Evolutionary conservation across 2,888 invertebrate species (phyloP).

Genomic region (Melangyna quadrimaculata): DNA sequence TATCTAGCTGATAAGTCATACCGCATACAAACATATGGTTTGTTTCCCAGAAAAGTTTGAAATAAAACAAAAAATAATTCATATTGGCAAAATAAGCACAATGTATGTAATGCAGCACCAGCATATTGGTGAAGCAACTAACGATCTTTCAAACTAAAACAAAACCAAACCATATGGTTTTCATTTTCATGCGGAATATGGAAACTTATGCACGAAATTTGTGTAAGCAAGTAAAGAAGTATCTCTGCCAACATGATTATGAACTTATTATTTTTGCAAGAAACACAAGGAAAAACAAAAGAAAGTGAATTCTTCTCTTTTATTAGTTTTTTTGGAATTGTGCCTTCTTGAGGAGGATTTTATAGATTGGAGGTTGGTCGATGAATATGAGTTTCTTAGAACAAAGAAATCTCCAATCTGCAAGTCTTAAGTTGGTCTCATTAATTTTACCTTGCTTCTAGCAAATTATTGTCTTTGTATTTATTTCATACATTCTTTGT

Average conservation of each 20-base stretch:
- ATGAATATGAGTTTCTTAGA: constrained; percentile 36
- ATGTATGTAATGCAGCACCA: constrained; percentile 16
- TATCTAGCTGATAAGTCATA: constrained; percentile 54
- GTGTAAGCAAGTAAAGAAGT: constrained; percentile 31
- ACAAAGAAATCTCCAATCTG: constrained; percentile 40
- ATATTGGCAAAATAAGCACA: constrained; percentile 43
- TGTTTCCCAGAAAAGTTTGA: neutral
- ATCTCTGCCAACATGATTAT: constrained; percentile 44
- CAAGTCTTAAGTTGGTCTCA: constrained; percentile 44
- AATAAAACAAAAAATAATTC: constrained; percentile 12
- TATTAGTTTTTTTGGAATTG: constrained; percentile 6
- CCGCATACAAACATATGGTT: constrained; percentile 46
- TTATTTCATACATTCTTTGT: neutral
- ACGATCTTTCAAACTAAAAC: neutral
- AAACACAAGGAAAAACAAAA: constrained; percentile 48
- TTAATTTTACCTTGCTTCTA: constrained; percentile 33
- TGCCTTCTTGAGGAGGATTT: constrained; percentile 42
- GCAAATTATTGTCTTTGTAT: neutral
- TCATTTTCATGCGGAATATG: constrained; percentile 53
- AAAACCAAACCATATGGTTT: constrained; percentile 20
- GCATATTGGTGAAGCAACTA: constrained; percentile 7
- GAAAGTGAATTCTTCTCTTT: constrained; percentile 63
- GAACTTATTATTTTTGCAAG: constrained; percentile 18
- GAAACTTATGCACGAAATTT: constrained; percentile 55
- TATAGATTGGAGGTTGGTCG: constrained; percentile 20